Conservation (phyloP, 2,888 invertebrate genomes). For the Branchipolynoe longqiensis region DNA sequence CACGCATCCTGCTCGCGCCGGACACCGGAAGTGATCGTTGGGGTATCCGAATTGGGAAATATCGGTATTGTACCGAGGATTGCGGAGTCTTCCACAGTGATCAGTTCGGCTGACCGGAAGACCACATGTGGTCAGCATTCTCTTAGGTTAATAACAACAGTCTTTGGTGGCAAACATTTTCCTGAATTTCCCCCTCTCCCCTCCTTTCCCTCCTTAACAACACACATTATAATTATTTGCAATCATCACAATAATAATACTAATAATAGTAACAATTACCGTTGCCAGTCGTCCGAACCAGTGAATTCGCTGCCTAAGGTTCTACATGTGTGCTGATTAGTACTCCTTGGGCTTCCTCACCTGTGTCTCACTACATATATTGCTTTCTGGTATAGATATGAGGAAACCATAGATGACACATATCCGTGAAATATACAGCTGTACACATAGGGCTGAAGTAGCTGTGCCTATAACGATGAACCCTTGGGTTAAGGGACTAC, state of each 20-base stretch:
- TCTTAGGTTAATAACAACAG: too few species aligned
- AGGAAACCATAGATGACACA: constrained; percentile 25
- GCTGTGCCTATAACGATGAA: constrained; percentile 12
- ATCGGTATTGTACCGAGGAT: too few species aligned
- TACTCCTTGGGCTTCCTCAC: too few species aligned
- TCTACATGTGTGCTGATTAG: too few species aligned
- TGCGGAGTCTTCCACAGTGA: too few species aligned
- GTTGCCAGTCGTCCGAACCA: not conserved
- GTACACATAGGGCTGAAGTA: constrained; percentile 38
- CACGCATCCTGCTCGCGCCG: too few species aligned
- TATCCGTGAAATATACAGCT: constrained; percentile 48
- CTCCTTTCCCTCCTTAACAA: not conserved
- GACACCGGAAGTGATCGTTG: too few species aligned
- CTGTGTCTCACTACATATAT: constrained; percentile 12
- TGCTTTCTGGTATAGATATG: constrained; percentile 53
- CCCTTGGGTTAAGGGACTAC: not conserved
- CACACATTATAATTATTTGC: not conserved
- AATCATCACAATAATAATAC: not conserved
- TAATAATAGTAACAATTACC: not conserved
- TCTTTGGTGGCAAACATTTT: constrained; percentile 29
- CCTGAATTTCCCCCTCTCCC: not conserved
- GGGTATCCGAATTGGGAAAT: too few species aligned
- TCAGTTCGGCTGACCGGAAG: too few species aligned
- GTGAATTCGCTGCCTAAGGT: constrained; percentile 43
- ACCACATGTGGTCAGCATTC: too few species aligned